Evolutionary conservation across 2,113 vertebrate species (phyloP), one percentile per base, ranked within the genome.

Genomic region (Cranoglanis bouderius): DNA sequence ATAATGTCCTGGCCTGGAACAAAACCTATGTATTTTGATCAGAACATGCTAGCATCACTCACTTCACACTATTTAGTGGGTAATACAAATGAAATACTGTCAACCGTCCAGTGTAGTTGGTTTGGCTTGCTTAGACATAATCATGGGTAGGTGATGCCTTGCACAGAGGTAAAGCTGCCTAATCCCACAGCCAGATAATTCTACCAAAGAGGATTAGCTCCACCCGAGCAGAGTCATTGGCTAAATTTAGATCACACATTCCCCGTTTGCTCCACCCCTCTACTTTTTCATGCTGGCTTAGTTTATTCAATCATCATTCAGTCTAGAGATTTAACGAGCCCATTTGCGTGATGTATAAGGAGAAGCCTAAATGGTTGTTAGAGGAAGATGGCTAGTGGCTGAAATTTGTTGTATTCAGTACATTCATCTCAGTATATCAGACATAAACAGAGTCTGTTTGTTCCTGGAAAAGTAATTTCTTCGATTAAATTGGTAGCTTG

Each of bases 151-250:
- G 95, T 95, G 94, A 96, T 95, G 93, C 94, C 93, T 94, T 94
- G 93, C 94, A 92, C 91, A 92, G 91, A 94, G 93, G 94, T 95
- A 97, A 96, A 96, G 93, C 95, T 92, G 94, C 96, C 92, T 98
- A 99, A 99, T 98, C 97, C 96, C 86, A 92, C 88, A 92, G 93
- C 92, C 94, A 95, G 96, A 97, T 97, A 97, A 97, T 96, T 96
- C 92, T 91, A 88, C 59, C 91, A 97, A 99, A 99, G 98, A 97
- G 96, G 98, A 99, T 99, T 99, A 99, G 93, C 96, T 95, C 93
- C 96, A 96, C 96, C 93, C 94, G 93, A 95, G 93, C 93, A 95
- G 91, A 96, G 94, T 93, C 95, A 93, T 95, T 93, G 84, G 95
- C 96, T 97, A 98, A 98, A 98, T 97, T 97, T 96, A 99, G 96